Base-by-base conservation (phyloP, 2,888 invertebrate species). In the Andrena haemorrhoa region DNA sequence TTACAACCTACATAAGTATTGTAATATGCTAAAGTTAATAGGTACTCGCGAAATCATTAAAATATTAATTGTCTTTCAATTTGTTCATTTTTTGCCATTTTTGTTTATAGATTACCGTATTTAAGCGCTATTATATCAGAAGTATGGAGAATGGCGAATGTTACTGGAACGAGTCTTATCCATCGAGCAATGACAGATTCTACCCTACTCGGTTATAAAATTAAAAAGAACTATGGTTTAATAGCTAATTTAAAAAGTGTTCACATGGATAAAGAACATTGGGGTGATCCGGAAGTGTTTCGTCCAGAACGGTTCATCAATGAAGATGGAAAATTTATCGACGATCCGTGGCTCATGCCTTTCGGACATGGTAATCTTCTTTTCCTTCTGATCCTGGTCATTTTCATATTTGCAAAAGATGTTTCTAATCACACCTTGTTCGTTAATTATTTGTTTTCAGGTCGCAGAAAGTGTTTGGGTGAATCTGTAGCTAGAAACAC, bases 161-260 rank as follows among this genome's bases (percentile, higher is more conserved):
- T 97, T 0, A 94, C 97, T 83, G 96, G 97, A 0, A 97, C 97
- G 91, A 96, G 97, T 12, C 96, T 98, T 3, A 97, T 98, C 0
- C 98, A 98, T 93, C 95, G 98, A 51, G 97, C 98, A 0, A 89
- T 97, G n/a, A 95, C 95, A 80, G 96, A 97, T 83, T 97, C 98
- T 0, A 95, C 94, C 0, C 94, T 98, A 0, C 95, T 96, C 87
- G 98, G 97, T 69, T 97, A 96, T 91, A 94, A 94, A 76, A 96
- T 98, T 90, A 97, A 97, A 29, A 96, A 97, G 96, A 96, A 97
- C 88, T 97, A 97, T 3, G 97, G 97, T 96, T 95, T 98, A 0
- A 95, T 97, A 4, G 96, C 96, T 60, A 97, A 97, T 92, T 96
- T 96, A 90, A 96, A 96, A 68, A 96, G 96, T 85, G 95, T 97